Evolutionary conservation across 2,113 vertebrate species (phyloP), one percentile per base, ranked within the genome.

Genomic region (Megaptera novaeangliae): DNA sequence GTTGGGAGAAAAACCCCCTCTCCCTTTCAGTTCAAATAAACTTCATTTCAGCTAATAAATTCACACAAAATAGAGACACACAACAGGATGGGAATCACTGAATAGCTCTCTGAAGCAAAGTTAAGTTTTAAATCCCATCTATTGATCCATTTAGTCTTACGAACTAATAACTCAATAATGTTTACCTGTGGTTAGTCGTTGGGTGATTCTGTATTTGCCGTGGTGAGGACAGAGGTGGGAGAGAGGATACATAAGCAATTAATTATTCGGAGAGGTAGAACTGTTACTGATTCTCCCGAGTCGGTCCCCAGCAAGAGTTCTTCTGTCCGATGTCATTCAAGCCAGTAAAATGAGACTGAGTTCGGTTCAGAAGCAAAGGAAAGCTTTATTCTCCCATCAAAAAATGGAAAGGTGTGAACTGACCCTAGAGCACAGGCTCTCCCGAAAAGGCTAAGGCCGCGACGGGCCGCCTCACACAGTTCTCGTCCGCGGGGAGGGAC

Each of bases 401-500:
- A 36, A 21, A 80, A 57, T 7, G 52, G 18, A 55, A 7, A 78
- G 20, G 17, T 2, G 4, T 4, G 25, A 12, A 29, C 1, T 34
- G 9, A 21, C 44, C 12, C 31, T 55, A 36, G 13, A 27, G 4
- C 2, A 15, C 77, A 57, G 0, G 4, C n/a, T 36, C n/a, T 36
- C 77, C 21, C 6, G 20, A 25, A n/a, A 21, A 21, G 0, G 3
- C 0, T 52, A 23, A 55, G 5, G 34, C 34, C 12, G 0, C 23
- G 13, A 12, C 31, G 23, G n/a, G 13, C n/a, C 10, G 4, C 34
- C 15, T 80, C 25, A 27, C n/a, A 3, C 3, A 31, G 7, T n/a
- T 80, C 34, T 36, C 34, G 4, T 2, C 34, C 23, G 34, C 11
- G 0, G 18, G 34, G 34, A 34, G 12, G 49, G 13, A 49, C 13